Evolutionary conservation across 1,140 invertebrate genomes (phyloP).

Genomic region (Rhynchophorus ferrugineus): DNA sequence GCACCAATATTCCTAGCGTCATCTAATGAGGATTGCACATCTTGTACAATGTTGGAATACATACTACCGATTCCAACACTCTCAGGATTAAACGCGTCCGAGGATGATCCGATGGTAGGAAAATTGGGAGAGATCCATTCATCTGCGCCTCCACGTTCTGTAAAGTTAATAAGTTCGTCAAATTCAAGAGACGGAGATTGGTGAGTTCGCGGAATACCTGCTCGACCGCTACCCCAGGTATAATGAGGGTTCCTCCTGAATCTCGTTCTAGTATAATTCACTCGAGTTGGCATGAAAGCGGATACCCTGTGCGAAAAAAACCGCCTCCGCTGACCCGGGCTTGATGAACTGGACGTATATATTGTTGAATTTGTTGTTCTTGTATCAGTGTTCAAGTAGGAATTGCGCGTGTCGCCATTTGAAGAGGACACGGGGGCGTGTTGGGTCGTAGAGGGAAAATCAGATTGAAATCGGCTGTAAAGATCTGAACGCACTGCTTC

Average conservation of each 20-base stretch:
- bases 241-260: constrained; percentile 17
- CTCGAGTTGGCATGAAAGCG: constrained; percentile 34
- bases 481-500: background rate
- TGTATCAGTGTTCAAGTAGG: constrained; percentile 21
- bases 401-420: background rate
- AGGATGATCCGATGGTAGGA: constrained; percentile 29
- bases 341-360: constrained; percentile 17
- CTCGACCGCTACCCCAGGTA: constrained; percentile 10
- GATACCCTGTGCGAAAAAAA: constrained; percentile 32
- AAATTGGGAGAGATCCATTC: constrained; percentile 22
- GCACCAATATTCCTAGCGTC: constrained; percentile 33
- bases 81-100: constrained; percentile 18
- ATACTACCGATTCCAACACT: constrained; percentile 30
- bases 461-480: background rate
- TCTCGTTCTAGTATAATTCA: constrained; percentile 24
- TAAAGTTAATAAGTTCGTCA: constrained; percentile 39
- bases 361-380: constrained; percentile 26
- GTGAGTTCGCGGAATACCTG: constrained; percentile 5
- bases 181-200: constrained; percentile 19
- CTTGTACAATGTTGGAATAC: constrained; percentile 38
- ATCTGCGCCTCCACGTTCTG: constrained; percentile 25
- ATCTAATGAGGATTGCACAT: constrained; percentile 35
- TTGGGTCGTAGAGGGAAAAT: background rate
- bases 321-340: constrained; percentile 20
- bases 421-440: background rate